Conservation (phyloP, 2,797 vertebrate species). For the Rhynchotus rufescens region DNA sequence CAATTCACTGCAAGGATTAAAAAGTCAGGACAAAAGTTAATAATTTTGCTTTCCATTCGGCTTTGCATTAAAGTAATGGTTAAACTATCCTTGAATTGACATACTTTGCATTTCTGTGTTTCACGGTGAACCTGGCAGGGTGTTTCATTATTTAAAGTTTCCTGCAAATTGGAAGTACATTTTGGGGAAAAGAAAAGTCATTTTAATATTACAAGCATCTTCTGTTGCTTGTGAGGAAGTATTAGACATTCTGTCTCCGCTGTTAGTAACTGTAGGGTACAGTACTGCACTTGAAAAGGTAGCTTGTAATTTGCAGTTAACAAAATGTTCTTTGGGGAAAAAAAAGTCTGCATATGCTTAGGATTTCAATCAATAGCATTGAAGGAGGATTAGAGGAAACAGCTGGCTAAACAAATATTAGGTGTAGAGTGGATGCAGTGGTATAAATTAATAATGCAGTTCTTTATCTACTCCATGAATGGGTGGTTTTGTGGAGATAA, state of each 20-base stretch:
- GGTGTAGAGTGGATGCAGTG: slow-evolving; percentile 73
- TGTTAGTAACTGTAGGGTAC: slow-evolving; percentile 68
- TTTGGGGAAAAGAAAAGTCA: neutral
- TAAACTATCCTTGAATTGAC: neutral
- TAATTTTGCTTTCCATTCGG: slow-evolving; percentile 21
- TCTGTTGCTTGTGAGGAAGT: slow-evolving; percentile 80
- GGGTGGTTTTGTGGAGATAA: slow-evolving; percentile 72
- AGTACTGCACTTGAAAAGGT: slow-evolving; percentile 70
- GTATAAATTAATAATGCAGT: slow-evolving; percentile 86
- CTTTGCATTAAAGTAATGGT: neutral
- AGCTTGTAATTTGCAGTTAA: slow-evolving; percentile 77
- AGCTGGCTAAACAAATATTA: slow-evolving; percentile 89
- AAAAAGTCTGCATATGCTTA: slow-evolving; percentile 65
- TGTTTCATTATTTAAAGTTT: slow-evolving; percentile 39
- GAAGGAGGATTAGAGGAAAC: slow-evolving; percentile 84
- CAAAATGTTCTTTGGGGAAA: slow-evolving; percentile 77
- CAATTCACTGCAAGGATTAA: neutral
- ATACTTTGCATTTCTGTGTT: slow-evolving; percentile 49
- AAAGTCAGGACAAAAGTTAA: slow-evolving; percentile 15
- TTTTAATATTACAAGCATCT: slow-evolving; percentile 50
- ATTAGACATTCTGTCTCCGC: slow-evolving; percentile 76
- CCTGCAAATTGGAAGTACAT: slow-evolving; percentile 7
- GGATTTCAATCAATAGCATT: slow-evolving; percentile 81
- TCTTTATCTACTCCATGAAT: slow-evolving; percentile 85
- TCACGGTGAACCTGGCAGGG: neutral